Conservation (phyloP, 2,797 vertebrate genomes). For the Sebastes variabilis region DNA sequence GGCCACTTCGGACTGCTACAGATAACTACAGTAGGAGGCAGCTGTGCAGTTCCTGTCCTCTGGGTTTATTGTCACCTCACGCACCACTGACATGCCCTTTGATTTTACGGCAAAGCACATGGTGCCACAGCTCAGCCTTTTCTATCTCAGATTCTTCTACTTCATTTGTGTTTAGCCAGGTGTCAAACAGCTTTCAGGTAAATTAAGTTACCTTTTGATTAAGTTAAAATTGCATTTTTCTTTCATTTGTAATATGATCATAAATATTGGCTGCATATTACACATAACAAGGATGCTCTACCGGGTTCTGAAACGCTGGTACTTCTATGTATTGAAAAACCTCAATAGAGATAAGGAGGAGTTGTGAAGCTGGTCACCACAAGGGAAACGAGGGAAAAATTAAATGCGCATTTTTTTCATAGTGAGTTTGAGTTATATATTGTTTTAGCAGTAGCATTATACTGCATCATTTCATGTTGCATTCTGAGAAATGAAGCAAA, state of each 20-base stretch:
- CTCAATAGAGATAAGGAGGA: neutral
- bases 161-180: neutral
- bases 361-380: neutral
- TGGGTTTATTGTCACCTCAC: neutral
- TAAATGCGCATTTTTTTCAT: neutral
- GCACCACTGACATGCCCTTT: neutral
- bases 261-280: neutral
- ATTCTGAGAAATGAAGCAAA: too few species aligned
- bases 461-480: neutral
- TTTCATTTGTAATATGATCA: neutral
- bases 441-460: neutral
- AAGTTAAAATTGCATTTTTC: neutral
- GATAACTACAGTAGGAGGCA: conserved; percentile 21
- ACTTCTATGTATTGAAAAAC: neutral
- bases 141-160: neutral
- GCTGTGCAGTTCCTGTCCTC: neutral
- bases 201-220: neutral
- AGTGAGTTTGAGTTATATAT: neutral
- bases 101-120: neutral
- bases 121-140: neutral
- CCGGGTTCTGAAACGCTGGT: neutral
- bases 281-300: neutral
- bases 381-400: neutral
- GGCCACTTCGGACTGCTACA: neutral
- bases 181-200: neutral